These are phyloP conservation scores for Euzetes globulus DNA, from an alignment of 2,888 invertebrate genomes.

Conservation along the genomic window DNA sequence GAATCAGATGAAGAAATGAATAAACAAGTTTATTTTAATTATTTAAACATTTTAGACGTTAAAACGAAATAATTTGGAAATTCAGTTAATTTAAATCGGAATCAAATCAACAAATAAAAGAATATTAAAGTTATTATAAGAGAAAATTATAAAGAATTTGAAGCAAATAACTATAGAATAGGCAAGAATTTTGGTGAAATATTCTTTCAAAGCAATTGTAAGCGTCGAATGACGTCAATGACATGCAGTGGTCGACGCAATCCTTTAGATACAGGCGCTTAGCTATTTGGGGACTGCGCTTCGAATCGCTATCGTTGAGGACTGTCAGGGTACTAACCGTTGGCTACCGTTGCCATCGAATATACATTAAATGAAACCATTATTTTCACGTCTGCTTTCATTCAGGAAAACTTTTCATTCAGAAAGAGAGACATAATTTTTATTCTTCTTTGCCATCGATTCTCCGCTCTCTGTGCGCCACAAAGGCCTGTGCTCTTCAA, in stretches of 20 bases:
- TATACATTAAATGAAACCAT: background rate
- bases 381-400: slow-evolving; percentile 1
- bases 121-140: background rate
- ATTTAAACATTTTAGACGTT: too few species aligned
- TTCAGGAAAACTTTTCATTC: slow-evolving; percentile 19
- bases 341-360: background rate
- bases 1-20: background rate
- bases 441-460: background rate
- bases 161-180: background rate
- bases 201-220: background rate
- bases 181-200: background rate
- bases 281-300: background rate
- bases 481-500: background rate
- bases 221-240: background rate
- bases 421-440: slow-evolving; percentile 5
- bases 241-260: background rate
- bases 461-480: background rate
- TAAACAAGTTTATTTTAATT: background rate
- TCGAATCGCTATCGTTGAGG: background rate
- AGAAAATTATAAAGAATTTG: background rate
- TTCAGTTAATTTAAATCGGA: background rate
- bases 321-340: too few species aligned
- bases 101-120: background rate
- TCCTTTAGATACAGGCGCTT: background rate
- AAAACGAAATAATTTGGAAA: background rate